phyloP scores from a whole-genome alignment of 1,140 invertebrate genomes.

The Hylaeus anthracinus region DNA sequence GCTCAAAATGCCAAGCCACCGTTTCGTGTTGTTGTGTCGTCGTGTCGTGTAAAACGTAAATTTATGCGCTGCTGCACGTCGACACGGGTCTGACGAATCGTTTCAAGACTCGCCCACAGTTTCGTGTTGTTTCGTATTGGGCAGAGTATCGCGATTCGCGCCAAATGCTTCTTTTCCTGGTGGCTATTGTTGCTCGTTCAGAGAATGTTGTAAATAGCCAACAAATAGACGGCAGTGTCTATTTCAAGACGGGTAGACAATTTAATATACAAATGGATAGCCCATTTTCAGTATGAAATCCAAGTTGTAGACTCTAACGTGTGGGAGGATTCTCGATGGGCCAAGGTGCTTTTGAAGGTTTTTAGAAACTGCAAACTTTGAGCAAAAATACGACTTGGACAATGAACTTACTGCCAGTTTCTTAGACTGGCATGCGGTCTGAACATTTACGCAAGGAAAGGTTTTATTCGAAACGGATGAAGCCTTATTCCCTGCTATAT shows the following conservation, averaged over 20 bases:
- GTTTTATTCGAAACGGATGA: too few relatives aligned
- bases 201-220: conserved; percentile 33
- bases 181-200: conserved; percentile 33
- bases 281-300: neutral
- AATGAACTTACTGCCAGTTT: too few relatives aligned
- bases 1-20: neutral
- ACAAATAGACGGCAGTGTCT: neutral
- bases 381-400: too few relatives aligned
- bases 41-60: conserved; percentile 2
- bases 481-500: too few relatives aligned
- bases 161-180: conserved; percentile 10
- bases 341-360: neutral
- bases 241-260: neutral
- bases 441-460: too few relatives aligned
- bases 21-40: neutral
- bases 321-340: neutral
- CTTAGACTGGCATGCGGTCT: too few relatives aligned
- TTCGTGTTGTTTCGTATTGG: conserved; percentile 18
- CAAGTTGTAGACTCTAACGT: neutral
- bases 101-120: neutral
- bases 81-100: neutral
- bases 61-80: neutral
- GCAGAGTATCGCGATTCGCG: neutral
- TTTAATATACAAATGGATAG: conserved; percentile 8
- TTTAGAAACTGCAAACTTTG: too few relatives aligned